phyloP scores from a whole-genome alignment of 2,797 vertebrate species.

The Graptemys geographica region DNA sequence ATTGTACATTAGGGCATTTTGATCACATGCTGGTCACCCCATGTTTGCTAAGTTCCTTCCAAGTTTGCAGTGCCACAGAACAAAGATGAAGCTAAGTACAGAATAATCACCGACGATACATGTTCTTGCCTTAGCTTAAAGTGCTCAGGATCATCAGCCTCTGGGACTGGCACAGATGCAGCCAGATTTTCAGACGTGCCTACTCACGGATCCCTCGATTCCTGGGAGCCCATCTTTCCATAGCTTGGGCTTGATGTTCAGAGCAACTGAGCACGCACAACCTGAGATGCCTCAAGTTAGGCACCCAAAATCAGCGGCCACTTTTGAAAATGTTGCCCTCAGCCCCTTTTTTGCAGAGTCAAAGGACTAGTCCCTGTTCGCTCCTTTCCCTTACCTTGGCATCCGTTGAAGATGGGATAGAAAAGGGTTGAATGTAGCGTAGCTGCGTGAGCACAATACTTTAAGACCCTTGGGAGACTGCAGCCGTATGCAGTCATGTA shows the following conservation, averaged over 20 bases:
- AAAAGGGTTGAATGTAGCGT: not conserved
- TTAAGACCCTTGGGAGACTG: not conserved
- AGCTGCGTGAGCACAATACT: not conserved
- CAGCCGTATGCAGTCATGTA: no score
- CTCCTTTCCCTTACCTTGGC: no score
- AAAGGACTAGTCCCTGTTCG: no score
- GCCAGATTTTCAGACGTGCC: fast-evolving
- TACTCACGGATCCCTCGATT: not conserved
- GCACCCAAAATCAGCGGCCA: fast-evolving
- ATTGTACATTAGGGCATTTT: not conserved
- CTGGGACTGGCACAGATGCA: fast-evolving
- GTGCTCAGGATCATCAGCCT: not conserved
- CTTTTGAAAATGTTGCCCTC: not conserved
- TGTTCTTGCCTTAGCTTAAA: not conserved
- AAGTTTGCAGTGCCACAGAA: not conserved
- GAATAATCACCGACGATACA: not conserved
- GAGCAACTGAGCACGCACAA: not conserved
- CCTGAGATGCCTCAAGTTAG: no score
- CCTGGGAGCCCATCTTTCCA: not conserved
- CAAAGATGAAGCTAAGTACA: not conserved
- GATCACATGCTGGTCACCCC: not conserved
- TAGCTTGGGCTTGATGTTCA: fast-evolving
- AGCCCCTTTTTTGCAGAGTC: not conserved
- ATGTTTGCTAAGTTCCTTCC: fast-evolving
- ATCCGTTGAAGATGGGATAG: not conserved